Evolutionary conservation across 2,797 vertebrate genomes (phyloP).

Genomic region (Pantherophis vulpinus): DNA sequence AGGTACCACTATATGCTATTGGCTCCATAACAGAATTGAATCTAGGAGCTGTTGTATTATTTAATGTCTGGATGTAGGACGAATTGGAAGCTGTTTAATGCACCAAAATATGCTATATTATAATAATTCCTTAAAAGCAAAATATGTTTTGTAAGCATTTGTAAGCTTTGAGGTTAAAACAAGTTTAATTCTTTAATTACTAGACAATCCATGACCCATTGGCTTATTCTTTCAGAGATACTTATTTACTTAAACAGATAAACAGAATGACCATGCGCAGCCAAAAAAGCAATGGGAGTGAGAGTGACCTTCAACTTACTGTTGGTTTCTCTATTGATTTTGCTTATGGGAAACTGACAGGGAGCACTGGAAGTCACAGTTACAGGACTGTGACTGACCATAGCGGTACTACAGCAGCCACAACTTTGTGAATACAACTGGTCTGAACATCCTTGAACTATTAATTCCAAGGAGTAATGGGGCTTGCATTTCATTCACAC

Average conservation of each 20-base stretch:
- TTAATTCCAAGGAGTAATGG: neutral
- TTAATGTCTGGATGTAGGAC: neutral
- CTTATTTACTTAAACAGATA: neutral
- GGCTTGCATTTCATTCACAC: neutral
- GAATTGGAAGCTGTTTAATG: neutral
- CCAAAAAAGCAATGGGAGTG: neutral
- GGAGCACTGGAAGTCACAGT: neutral
- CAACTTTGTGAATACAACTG: neutral
- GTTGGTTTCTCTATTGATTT: neutral
- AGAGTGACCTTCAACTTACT: neutral
- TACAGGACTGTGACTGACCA: neutral
- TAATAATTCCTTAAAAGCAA: neutral
- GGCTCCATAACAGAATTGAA: neutral
- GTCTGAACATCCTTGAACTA: neutral
- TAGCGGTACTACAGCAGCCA: neutral
- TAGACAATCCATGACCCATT: neutral
- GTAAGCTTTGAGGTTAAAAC: slow-evolving; percentile 19
- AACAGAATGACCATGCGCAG: neutral
- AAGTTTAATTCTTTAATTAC: neutral
- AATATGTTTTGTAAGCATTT: neutral
- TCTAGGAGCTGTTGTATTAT: neutral
- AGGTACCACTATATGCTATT: neutral
- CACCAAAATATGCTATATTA: neutral
- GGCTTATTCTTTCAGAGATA: neutral
- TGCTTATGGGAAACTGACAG: neutral